Base-by-base conservation (phyloP, 2,888 invertebrate species). In the Protonemura montana region DNA sequence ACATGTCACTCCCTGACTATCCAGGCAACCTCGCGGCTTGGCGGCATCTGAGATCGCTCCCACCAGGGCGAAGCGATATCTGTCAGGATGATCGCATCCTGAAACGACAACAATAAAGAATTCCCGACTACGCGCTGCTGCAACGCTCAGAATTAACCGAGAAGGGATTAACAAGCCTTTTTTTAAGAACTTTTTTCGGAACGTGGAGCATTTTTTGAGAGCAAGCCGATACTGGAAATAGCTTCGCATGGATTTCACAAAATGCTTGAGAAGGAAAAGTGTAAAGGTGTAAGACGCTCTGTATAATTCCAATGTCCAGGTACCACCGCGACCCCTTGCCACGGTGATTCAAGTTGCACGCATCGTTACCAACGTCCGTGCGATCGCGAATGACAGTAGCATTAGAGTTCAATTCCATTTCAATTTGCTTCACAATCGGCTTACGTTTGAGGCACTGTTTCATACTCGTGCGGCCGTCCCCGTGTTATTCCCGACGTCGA, bases 351-450 rank as follows among this genome's bases (percentile, higher is more conserved):
- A n/a, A n/a, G n/a, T n/a, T n/a, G n/a, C n/a, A n/a, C n/a, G n/a
- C n/a, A n/a, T n/a, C n/a, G n/a, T 35, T 59, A 7, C 16, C 7
- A 59, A 59, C 13, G 16, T 1, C 13, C 13, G 59, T 59, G 59
- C 21, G 59, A 13, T 16, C 59, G 59, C 59, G 59, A 59, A 59
- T 59, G 59, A 59, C 59, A 59, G 59, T 59, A 59, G 59, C 59
- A 13, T 59, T 59, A 59, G 1, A 10, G 59, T 59, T 10, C 59
- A 59, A 29, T 81, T n/a, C 81, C 28, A 30, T 81, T 81, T 81
- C 81, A 81, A 81, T 81, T 81, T 81, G 81, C n/a, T 6, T 81
- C 30, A 81, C 81, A 81, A 81, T 81, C 81, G 28, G 81, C 81
- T 81, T 81, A 81, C 7, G 7, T 5, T 10, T 2, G 0, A 10